phyloP scores from a whole-genome alignment of 2,797 vertebrate species.

The Anableps anableps region DNA sequence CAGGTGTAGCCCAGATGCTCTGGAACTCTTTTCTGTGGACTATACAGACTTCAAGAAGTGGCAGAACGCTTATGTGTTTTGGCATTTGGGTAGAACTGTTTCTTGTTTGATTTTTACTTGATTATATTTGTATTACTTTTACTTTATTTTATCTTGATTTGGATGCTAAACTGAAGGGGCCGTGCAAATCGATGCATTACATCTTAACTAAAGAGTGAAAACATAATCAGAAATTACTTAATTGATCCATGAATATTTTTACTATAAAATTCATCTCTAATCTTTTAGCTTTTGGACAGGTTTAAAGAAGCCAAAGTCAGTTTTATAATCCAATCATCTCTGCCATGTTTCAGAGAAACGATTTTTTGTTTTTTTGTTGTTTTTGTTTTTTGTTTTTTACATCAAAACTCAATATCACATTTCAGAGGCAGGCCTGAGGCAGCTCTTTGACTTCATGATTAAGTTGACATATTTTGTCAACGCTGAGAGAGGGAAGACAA shows the following conservation, averaged over 20 bases:
- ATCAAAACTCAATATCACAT: slow-evolving; percentile 16
- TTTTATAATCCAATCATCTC: slow-evolving; percentile 8
- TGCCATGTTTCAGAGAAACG: slow-evolving; percentile 1
- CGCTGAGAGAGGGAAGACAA: slow-evolving; percentile 29
- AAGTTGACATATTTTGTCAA: slow-evolving; percentile 41
- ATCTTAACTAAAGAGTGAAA: slow-evolving; percentile 20
- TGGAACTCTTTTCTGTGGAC: neutral
- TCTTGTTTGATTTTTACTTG: neutral
- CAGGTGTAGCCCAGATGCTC: neutral
- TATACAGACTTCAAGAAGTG: neutral
- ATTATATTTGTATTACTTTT: neutral
- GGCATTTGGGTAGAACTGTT: neutral
- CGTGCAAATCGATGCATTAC: too few species aligned
- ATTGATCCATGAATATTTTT: slow-evolving; percentile 56
- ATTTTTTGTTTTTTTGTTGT: slow-evolving; percentile 7
- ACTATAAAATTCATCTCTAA: slow-evolving; percentile 47
- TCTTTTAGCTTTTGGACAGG: slow-evolving; percentile 32
- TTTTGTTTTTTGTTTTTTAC: slow-evolving; percentile 2
- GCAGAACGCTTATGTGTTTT: neutral
- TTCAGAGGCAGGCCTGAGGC: slow-evolving; percentile 41
- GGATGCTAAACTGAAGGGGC: too few species aligned
- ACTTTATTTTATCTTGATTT: neutral
- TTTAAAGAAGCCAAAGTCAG: slow-evolving; percentile 20
- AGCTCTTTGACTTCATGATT: slow-evolving; percentile 41
- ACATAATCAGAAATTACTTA: slow-evolving; percentile 49